Evolutionary conservation across 1,140 invertebrate genomes (phyloP), one percentile per base, ranked within the genome.

Genomic region (Grapholita molesta): DNA sequence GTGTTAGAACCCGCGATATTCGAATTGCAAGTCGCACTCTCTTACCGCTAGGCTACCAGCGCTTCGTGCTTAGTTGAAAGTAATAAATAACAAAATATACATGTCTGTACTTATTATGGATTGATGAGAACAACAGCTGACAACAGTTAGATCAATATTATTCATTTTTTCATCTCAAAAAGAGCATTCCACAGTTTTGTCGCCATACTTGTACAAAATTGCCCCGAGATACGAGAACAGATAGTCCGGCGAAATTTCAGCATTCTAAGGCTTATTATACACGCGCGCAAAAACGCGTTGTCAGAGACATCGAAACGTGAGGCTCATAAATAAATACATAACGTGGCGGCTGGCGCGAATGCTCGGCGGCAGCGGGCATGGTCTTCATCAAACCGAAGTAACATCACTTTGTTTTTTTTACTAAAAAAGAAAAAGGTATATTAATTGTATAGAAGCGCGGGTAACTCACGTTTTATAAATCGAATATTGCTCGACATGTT

Each of bases 281-380:
- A 72, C 23, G 0, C 52, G 67, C 53, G 66, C 80, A 89, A 89
- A 89, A 89, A 89, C 82, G 87, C 87, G 87, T 89, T 72, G 80
- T 79, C 70, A 23, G 52, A 69, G 87, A 88, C 87, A 85, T 82
- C 77, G 80, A 82, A 85, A 81, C 79, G 81, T 71, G 76, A 72
- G 61, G 67, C 83, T 89, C 84, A 89, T 89, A 88, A 89, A 89
- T 89, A 89, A 88, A 89, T 88, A 89, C 82, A 89, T 89, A 84
- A 78, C 64, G 67, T 65, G 53, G 32, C 48, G 7, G 18, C 3
- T 33, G 6, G 73, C 73, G 71, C 42, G 6, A 8, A 18, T 6
- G 7, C 18, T 0, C 7, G 0, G 42, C n/a, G 42, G 1, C 4
- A 42, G 38, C 6, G 18, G 5, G 12, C 4, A n/a, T 5, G 32